Conservation (phyloP, 2,797 vertebrate genomes). For the Liasis olivaceus region DNA sequence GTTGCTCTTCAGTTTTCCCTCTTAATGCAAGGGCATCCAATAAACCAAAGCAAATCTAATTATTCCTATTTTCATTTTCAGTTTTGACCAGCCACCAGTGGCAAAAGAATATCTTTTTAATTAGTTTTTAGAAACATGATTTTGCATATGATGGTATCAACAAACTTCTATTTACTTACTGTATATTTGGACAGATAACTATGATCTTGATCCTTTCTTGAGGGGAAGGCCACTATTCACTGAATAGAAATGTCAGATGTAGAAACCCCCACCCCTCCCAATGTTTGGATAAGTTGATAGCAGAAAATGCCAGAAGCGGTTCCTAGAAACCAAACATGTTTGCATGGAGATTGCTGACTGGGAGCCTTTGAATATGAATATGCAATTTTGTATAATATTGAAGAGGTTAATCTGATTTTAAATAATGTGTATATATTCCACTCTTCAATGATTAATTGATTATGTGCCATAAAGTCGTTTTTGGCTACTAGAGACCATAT, state of each 20-base stretch:
- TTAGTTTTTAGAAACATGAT: slow-evolving; percentile 13
- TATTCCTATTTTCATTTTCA: not conserved
- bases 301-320: too few relatives aligned
- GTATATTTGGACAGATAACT: not conserved
- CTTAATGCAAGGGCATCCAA: too few relatives aligned
- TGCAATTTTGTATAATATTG: not conserved
- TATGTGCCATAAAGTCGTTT: too few relatives aligned
- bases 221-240: not conserved
- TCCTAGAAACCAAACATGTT: not conserved
- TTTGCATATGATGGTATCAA: not conserved
- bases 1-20: too few relatives aligned
- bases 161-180: not conserved
- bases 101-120: slow-evolving; percentile 4
- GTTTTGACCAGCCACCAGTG: slow-evolving; percentile 7
- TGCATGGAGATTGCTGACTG: not conserved
- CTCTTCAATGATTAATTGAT: too few relatives aligned
- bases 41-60: not conserved
- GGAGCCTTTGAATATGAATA: not conserved
- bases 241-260: not conserved
- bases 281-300: not conserved
- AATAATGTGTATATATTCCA: too few relatives aligned
- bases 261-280: not conserved
- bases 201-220: not conserved
- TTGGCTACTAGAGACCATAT: too few relatives aligned
- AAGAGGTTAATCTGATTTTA: too few relatives aligned